Evolutionary conservation across 1,140 invertebrate species (phyloP).

Genomic region (Cardiocondyla obscurior): DNA sequence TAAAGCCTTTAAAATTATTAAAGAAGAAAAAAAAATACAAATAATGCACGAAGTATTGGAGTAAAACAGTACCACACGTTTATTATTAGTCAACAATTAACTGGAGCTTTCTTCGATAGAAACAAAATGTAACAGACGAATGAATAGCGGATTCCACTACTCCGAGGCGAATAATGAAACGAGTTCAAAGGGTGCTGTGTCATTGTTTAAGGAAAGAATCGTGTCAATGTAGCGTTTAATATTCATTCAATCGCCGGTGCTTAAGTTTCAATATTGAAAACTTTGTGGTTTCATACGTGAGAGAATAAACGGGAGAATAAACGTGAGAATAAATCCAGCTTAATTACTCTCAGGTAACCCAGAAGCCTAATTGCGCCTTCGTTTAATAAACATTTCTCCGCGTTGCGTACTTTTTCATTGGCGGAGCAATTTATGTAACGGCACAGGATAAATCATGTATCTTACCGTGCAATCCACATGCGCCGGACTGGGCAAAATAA

Average conservation of each 20-base stretch:
- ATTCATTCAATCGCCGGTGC: background rate
- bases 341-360: slow-evolving; percentile 1
- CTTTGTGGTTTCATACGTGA: background rate
- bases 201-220: background rate
- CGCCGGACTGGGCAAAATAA: slow-evolving; percentile 15
- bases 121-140: background rate
- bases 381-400: slow-evolving; percentile 12
- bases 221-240: background rate
- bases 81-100: background rate
- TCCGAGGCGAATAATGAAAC: background rate
- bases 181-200: background rate
- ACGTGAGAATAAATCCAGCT: background rate
- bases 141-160: too few species aligned
- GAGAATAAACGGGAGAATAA: too few species aligned
- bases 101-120: background rate
- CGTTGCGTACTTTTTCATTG: background rate
- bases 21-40: background rate
- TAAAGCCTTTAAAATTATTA: background rate
- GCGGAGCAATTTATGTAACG: slow-evolving; percentile 32
- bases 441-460: slow-evolving; percentile 36
- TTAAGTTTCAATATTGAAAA: background rate
- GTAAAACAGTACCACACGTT: background rate
- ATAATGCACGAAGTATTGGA: background rate
- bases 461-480: slow-evolving; percentile 27
- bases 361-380: background rate